phyloP scores from a whole-genome alignment of 2,113 vertebrate genomes.

The Elachura formosa region DNA sequence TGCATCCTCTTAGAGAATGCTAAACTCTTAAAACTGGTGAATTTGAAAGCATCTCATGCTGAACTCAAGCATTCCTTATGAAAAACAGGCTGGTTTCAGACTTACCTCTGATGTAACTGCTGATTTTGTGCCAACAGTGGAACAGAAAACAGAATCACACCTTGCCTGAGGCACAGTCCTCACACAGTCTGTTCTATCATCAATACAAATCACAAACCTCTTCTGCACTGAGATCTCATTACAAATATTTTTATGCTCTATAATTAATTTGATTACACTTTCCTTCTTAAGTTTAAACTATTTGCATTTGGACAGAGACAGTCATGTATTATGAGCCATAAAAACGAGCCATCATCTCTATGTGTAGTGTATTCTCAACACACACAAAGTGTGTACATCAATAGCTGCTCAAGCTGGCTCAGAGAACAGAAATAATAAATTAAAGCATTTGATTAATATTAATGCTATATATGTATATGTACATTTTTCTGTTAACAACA shows the following conservation, averaged over 20 bases:
- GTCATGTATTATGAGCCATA: not conserved
- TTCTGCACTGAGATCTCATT: not conserved
- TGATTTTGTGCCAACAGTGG: not conserved
- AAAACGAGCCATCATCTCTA: not conserved
- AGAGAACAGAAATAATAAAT: not conserved
- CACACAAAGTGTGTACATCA: not conserved
- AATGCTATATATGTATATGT: not conserved
- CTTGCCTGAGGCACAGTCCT: not conserved
- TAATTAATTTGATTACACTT: conserved; percentile 25
- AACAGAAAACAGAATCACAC: not conserved
- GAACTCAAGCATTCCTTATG: not conserved
- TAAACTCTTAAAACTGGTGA: not conserved
- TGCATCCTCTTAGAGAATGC: not conserved
- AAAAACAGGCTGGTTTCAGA: not conserved
- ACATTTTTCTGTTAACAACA: not conserved
- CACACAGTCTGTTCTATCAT: not conserved
- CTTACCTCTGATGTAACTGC: not conserved
- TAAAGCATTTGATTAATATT: not conserved
- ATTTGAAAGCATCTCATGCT: not conserved
- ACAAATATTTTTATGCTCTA: not conserved
- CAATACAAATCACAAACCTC: not conserved
- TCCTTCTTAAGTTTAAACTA: conserved; percentile 1
- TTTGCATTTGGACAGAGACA: conserved; percentile 6
- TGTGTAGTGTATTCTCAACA: not conserved
- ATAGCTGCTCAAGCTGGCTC: not conserved